These are phyloP conservation scores for Hylaeus anthracinus DNA, from an alignment of 1,140 invertebrate genomes.

Conservation along the genomic window DNA sequence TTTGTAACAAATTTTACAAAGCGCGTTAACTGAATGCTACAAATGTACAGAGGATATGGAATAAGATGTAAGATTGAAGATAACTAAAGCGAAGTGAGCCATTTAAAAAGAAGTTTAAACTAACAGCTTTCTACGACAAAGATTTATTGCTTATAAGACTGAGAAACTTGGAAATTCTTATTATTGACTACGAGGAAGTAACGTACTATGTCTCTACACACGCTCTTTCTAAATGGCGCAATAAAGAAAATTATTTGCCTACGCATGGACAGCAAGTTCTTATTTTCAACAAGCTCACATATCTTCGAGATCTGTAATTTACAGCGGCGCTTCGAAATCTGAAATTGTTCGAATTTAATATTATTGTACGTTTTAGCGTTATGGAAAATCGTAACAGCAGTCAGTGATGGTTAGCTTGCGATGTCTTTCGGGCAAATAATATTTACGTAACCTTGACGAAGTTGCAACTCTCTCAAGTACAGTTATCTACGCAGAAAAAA, in stretches of 20 bases:
- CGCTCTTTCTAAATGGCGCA: constrained; percentile 49
- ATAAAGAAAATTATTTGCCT: constrained; percentile 52
- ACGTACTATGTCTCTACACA: constrained; percentile 47
- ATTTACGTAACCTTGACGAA: constrained; percentile 17
- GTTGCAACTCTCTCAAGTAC: constrained; percentile 40
- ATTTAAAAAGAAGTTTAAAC: constrained; percentile 34
- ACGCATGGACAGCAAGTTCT: constrained; percentile 51
- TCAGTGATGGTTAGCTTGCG: constrained; percentile 39
- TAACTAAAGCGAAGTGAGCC: constrained; percentile 21
- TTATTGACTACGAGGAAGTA: constrained; percentile 42
- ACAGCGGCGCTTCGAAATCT: constrained; percentile 1
- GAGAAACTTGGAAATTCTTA: constrained; percentile 61
- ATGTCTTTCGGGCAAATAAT: constrained; percentile 52
- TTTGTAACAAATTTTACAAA: constrained; percentile 56
- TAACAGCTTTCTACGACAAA: constrained; percentile 55
- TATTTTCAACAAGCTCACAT: constrained; percentile 3
- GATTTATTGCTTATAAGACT: constrained; percentile 67
- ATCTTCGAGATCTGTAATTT: constrained; percentile 9
- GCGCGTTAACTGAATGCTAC: constrained; percentile 44
- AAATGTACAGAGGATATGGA: constrained; percentile 55
- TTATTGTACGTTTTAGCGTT: neutral
- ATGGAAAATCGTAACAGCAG: neutral
- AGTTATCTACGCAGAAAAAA: constrained; percentile 45
- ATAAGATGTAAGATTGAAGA: constrained; percentile 42
- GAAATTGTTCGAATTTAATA: constrained; percentile 17